Conservation (phyloP, 2,797 vertebrate species). For the Anas georgica region DNA sequence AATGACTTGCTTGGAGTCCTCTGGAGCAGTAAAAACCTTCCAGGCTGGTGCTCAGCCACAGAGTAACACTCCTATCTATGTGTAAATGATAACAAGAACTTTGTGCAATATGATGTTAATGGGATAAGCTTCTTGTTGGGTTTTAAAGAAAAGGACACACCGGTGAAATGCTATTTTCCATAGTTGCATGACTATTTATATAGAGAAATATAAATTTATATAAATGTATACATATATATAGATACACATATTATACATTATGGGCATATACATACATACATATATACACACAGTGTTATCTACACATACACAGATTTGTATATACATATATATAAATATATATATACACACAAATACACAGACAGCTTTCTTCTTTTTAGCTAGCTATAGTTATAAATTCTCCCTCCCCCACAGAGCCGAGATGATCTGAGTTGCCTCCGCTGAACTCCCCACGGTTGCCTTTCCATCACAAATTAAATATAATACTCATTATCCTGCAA, state of each 20-base stretch:
- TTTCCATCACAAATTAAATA: constrained; percentile 25
- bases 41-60: not conserved
- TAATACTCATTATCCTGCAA: constrained; percentile 40
- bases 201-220: constrained; percentile 73
- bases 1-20: not conserved
- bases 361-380: constrained; percentile 27
- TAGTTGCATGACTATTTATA: constrained; percentile 52
- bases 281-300: constrained; percentile 43
- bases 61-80: not conserved
- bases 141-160: not conserved
- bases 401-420: constrained; percentile 14
- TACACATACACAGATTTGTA: constrained; percentile 54
- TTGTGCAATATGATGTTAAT: not conserved
- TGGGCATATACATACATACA: constrained; percentile 66
- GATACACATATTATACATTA: constrained; percentile 60
- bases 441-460: constrained; percentile 12
- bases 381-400: constrained; percentile 11
- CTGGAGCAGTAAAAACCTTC: constrained; percentile 12
- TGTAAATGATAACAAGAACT: not conserved
- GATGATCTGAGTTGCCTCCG: constrained; percentile 16
- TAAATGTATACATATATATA: constrained; percentile 68
- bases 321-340: constrained; percentile 53
- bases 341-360: constrained; percentile 25
- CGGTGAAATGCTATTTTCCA: not conserved
- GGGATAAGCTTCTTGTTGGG: constrained; percentile 6